A percentile compares a stretch with the other conserved stretches of the same genome.
phyloP scores from a whole-genome alignment of 1,140 invertebrate species.

The Cydia fagiglandana region DNA sequence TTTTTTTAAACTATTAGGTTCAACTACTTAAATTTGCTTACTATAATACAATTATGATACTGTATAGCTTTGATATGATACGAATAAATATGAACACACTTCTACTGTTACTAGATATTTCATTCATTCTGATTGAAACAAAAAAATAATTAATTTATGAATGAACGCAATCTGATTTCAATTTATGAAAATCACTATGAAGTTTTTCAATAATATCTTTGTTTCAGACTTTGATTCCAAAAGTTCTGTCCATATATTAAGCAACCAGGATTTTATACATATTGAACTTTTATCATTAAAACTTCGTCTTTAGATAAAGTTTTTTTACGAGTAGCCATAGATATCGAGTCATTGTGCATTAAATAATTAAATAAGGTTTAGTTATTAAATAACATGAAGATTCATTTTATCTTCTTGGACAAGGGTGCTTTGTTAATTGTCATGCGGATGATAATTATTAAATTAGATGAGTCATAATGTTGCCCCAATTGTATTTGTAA shows the following conservation, averaged over 20 bases:
- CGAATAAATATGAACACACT: too few relatives aligned
- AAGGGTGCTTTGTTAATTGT: too few relatives aligned
- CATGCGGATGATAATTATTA: too few relatives aligned
- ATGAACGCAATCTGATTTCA: background rate
- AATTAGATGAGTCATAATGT: too few relatives aligned
- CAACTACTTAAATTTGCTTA: too few relatives aligned
- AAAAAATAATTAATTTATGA: background rate
- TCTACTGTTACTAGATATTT: too few relatives aligned
- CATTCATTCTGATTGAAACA: background rate
- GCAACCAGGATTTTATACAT: background rate
- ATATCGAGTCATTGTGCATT: background rate
- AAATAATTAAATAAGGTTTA: background rate
- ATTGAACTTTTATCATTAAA: background rate
- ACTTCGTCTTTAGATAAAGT: background rate
- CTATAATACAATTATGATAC: too few relatives aligned
- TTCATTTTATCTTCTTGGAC: too few relatives aligned
- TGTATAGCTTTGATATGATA: too few relatives aligned
- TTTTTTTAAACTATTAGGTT: too few relatives aligned
- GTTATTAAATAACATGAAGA: too few relatives aligned
- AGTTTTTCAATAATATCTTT: conserved; percentile 17
- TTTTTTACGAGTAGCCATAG: background rate
- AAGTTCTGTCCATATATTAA: conserved; percentile 7
- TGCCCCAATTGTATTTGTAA: too few relatives aligned
- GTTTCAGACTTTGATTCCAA: conserved; percentile 4
- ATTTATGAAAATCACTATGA: background rate